Evolutionary conservation across 2,888 invertebrate genomes (phyloP), one percentile per base, ranked within the genome.

Genomic region (Hydrotaea cyrtoneurina): DNA sequence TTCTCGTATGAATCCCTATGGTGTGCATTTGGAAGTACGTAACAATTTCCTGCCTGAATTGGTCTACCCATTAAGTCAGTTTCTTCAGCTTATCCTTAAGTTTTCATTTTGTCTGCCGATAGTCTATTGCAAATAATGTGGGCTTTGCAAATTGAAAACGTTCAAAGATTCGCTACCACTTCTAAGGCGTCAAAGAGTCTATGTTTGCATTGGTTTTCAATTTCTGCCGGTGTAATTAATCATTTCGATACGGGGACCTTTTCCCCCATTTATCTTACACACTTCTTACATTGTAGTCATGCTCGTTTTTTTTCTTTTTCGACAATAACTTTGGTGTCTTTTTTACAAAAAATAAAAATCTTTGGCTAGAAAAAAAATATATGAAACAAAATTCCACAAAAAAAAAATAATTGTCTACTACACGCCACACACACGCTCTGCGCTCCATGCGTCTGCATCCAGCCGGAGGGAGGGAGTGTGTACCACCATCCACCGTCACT

Each of bases 221-320:
- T 23, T 59, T 59, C 26, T 59, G 59, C 15, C 26, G 26, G 23
- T 59, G 23, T n/a, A n/a, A n/a, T n/a, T n/a, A n/a, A n/a, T n/a
- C n/a, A n/a, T n/a, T n/a, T n/a, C n/a, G n/a, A n/a, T n/a, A n/a
- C n/a, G n/a, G n/a, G n/a, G n/a, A n/a, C n/a, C n/a, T n/a, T n/a
- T n/a, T n/a, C n/a, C n/a, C n/a, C n/a, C n/a, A 69, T 69, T 69
- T 69, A 69, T 69, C 69, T 69, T 69, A 46, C 66, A 46, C 66
- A 66, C 2, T 66, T 59, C 69, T 43, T 69, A 69, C 23, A 69
- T 1, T 50, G 50, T 50, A n/a, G 13, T 3, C 15, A 43, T 69
- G 46, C 43, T 46, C 21, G 8, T 50, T 50, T 36, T 62, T 8
- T 39, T 62, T n/a, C 43, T 46, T 26, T 59, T 59, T 26, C 31